These are phyloP conservation scores for Pyrgilauda ruficollis DNA, from an alignment of 2,113 vertebrate species.

Conservation along the genomic window DNA sequence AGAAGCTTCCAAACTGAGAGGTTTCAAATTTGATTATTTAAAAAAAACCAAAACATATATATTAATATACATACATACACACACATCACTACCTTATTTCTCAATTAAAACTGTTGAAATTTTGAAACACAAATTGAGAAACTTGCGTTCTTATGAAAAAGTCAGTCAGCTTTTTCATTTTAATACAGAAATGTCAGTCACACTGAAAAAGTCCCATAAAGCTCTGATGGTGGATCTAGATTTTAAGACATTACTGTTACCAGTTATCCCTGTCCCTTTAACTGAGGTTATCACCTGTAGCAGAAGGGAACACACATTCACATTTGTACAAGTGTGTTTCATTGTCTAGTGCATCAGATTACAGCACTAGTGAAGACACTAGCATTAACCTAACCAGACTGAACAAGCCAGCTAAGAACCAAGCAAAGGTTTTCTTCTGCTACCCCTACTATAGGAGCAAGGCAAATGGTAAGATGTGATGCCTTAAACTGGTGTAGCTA, in stretches of 20 bases:
- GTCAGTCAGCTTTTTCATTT: not conserved
- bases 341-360: not conserved
- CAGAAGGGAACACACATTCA: not conserved
- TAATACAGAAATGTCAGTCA: not conserved
- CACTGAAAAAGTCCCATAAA: not conserved
- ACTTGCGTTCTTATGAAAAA: not conserved
- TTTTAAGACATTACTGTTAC: not conserved
- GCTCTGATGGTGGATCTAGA: not conserved
- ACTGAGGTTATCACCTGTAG: not conserved
- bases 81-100: not conserved
- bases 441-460: not conserved
- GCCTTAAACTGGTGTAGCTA: not conserved
- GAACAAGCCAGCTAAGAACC: not conserved
- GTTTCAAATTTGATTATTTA: not conserved
- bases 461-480: not conserved
- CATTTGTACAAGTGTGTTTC: not conserved
- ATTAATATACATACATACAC: not conserved
- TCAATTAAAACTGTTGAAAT: not conserved
- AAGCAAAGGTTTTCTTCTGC: not conserved
- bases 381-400: not conserved
- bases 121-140: not conserved
- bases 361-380: not conserved
- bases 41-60: not conserved
- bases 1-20: not conserved
- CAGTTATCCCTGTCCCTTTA: not conserved